Percentiles rank a stretch among this genome's conserved stretches.
Conservation (phyloP, 2,113 vertebrate species). For the Diadophis punctatus region DNA sequence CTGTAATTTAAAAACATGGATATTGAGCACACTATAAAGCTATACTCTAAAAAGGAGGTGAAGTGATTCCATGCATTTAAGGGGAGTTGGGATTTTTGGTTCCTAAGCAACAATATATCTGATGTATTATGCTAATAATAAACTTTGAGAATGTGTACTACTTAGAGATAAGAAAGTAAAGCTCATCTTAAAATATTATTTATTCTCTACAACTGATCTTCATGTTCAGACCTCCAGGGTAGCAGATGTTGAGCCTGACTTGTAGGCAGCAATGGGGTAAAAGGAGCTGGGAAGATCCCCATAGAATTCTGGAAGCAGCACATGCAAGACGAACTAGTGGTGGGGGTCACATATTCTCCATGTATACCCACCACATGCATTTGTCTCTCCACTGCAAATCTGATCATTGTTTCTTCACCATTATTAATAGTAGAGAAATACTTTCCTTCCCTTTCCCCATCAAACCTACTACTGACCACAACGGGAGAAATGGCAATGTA, state of each 20-base stretch:
- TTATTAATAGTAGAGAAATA: not conserved
- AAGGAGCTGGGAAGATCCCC: not conserved
- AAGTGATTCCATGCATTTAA: not conserved
- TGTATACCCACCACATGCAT: not conserved
- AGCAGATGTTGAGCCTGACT: not conserved
- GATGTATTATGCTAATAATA: not conserved
- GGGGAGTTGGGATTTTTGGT: too few species aligned
- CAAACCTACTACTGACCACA: not conserved
- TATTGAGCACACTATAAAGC: not conserved
- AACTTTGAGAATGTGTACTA: not conserved
- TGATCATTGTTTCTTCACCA: not conserved
- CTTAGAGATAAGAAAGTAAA: not conserved
- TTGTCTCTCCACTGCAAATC: not conserved
- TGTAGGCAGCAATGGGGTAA: not conserved
- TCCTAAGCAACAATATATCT: not conserved
- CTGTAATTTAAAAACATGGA: not conserved
- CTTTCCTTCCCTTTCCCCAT: not conserved
- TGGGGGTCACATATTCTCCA: not conserved
- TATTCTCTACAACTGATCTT: not conserved
- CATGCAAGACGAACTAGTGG: not conserved
- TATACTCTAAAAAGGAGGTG: not conserved
- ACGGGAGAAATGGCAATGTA: not conserved
- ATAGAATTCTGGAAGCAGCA: not conserved
- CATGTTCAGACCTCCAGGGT: not conserved
- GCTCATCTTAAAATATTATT: not conserved